Conservation (phyloP, 30 jellyfish, hydroid and myxozoan genomes). For the Chrysaora quinquecirrha region DNA sequence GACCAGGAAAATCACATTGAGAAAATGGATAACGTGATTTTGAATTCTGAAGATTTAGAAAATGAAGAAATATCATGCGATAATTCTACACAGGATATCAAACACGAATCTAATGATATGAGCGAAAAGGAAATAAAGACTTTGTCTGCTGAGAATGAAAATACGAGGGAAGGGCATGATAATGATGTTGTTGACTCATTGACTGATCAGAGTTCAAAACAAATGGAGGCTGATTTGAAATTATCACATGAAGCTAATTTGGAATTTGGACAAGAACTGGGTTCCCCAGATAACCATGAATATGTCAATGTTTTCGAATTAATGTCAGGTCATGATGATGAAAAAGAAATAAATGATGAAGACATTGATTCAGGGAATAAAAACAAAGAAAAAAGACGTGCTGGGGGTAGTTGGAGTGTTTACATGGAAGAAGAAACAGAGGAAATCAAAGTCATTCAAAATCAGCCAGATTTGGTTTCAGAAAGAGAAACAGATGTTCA, state of each 20-base stretch:
- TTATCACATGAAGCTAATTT: neutral
- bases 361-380: conserved; percentile 21
- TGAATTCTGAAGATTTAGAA: conserved; percentile 5
- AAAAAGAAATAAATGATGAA: neutral
- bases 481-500: neutral
- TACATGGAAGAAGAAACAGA: conserved; percentile 34
- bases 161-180: neutral
- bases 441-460: conserved; percentile 11
- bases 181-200: conserved; percentile 4
- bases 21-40: conserved; percentile 3
- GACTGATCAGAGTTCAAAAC: neutral
- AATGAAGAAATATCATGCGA: neutral
- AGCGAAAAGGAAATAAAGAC: neutral
- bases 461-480: neutral
- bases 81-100: neutral
- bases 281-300: conserved; percentile 44
- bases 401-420: conserved; percentile 72
- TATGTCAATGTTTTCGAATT: conserved; percentile 63
- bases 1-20: neutral
- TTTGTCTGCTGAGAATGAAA: neutral
- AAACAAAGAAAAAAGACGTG: conserved; percentile 50
- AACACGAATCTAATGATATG: neutral
- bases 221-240: neutral
- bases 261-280: neutral
- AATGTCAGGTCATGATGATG: neutral